These are phyloP conservation scores for Pollenia labialis DNA, from an alignment of 2,888 invertebrate species.

Conservation along the genomic window DNA sequence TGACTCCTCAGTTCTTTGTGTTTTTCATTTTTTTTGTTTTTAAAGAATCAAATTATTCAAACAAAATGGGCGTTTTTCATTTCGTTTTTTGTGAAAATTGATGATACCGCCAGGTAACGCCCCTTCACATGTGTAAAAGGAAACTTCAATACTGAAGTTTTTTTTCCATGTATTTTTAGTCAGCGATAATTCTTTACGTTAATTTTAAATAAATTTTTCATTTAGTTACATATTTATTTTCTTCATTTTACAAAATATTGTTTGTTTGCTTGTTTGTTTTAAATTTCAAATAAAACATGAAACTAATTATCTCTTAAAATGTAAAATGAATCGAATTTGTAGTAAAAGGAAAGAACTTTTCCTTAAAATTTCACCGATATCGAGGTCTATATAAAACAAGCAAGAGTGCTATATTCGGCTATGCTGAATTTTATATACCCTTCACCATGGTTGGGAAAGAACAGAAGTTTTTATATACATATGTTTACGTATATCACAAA, in stretches of 20 bases:
- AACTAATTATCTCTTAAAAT: too few relatives aligned
- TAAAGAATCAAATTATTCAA: constrained; percentile 59
- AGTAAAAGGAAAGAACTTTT: too few relatives aligned
- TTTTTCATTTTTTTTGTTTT: constrained; percentile 21
- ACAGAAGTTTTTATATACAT: too few relatives aligned
- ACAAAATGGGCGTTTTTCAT: constrained; percentile 62
- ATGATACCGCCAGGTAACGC: constrained; percentile 71
- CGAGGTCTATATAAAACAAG: too few relatives aligned
- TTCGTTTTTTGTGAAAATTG: constrained; percentile 64
- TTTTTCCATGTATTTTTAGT: constrained; percentile 15
- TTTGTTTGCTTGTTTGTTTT: not conserved
- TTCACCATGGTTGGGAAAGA: too few relatives aligned
- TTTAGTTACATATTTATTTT: not conserved
- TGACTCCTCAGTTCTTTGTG: constrained; percentile 21
- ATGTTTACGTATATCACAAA: too few relatives aligned
- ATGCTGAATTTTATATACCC: too few relatives aligned
- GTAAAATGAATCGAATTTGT: too few relatives aligned
- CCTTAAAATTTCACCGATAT: too few relatives aligned
- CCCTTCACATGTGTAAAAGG: constrained; percentile 59
- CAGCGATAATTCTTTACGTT: constrained; percentile 3
- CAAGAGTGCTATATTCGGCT: too few relatives aligned
- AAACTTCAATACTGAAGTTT: constrained; percentile 46
- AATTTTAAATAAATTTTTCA: constrained; percentile 38
- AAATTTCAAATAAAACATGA: too few relatives aligned
- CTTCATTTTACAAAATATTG: not conserved